Percentiles rank a stretch among this genome's conserved stretches.
phyloP scores from a whole-genome alignment of 2,797 vertebrate species.

The Psittacula derbiana region DNA sequence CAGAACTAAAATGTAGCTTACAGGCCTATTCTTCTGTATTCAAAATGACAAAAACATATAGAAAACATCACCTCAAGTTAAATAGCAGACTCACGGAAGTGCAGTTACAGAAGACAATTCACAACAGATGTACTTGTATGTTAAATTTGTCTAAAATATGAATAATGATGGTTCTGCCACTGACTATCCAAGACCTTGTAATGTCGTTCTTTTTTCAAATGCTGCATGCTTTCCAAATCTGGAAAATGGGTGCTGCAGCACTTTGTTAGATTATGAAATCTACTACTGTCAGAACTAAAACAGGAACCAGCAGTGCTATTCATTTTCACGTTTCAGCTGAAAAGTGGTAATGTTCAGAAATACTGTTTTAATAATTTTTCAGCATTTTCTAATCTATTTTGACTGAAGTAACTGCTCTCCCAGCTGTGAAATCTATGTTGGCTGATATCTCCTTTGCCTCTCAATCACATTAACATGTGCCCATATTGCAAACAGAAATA shows the following conservation, averaged over 20 bases:
- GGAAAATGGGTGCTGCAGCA: neutral
- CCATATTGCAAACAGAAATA: neutral
- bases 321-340: neutral
- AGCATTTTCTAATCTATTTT: neutral
- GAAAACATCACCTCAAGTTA: neutral
- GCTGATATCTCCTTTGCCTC: neutral
- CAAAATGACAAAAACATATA: neutral
- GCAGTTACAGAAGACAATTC: neutral
- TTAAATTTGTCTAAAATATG: neutral
- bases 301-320: neutral
- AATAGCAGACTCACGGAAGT: neutral
- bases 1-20: neutral
- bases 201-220: neutral
- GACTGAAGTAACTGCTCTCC: neutral
- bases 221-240: neutral
- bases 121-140: neutral
- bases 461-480: neutral
- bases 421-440: neutral
- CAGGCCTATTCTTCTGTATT: too few relatives aligned
- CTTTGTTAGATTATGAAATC: neutral
- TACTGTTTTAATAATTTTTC: neutral
- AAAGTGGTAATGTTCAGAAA: neutral
- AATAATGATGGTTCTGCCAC: neutral
- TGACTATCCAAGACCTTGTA: neutral
- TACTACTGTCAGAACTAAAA: neutral